Evolutionary conservation across 2,113 vertebrate species (phyloP), one percentile per base, ranked within the genome.

Genomic region (Willisornis vidua): DNA sequence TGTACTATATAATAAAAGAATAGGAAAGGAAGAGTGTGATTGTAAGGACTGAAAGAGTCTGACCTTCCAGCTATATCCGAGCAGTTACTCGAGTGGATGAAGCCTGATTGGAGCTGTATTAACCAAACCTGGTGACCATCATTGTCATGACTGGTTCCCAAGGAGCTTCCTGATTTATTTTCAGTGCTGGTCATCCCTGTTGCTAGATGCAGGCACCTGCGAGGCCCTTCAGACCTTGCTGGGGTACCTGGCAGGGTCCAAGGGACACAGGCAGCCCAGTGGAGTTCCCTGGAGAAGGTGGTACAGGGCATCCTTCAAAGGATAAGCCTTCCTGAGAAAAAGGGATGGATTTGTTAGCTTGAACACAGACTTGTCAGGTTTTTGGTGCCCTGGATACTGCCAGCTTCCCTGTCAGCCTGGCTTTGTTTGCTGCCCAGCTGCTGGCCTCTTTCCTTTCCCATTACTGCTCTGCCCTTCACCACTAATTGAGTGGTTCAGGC

Each of bases 401-500:
- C 85, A 90, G 54, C 58, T 57, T 45, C 62, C 81, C 29, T 17
- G 3, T 25, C 73, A 78, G 59, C 29, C 68, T 91, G 77, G 28
- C 65, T 82, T 55, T 81, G 59, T 84, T 62, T 78, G 39, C 63
- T 91, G 59, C 65, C 37, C 80, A 66, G 55, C 84, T 94, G 52
- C 41, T 81, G 91, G 24, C 89, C 55, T 85, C 49, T 73, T 68
- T 63, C 70, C 16, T 57, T 55, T 7, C 6, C 29, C 11, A 5
- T 62, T 74, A 66, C 35, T 85, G 51, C 35, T 78, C 67, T 76
- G 61, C 35, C 67, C n/a, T 87, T 79, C 78, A 41, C 28, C 52
- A 31, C 33, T 91, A 83, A 84, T 75, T 41, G 45, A 90, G 43
- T 80, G 66, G 93, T 95, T 87, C 75, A 80, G 55, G 75, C 62